Conservation (phyloP, 2,797 vertebrate genomes). For the Trematomus bernacchii region DNA sequence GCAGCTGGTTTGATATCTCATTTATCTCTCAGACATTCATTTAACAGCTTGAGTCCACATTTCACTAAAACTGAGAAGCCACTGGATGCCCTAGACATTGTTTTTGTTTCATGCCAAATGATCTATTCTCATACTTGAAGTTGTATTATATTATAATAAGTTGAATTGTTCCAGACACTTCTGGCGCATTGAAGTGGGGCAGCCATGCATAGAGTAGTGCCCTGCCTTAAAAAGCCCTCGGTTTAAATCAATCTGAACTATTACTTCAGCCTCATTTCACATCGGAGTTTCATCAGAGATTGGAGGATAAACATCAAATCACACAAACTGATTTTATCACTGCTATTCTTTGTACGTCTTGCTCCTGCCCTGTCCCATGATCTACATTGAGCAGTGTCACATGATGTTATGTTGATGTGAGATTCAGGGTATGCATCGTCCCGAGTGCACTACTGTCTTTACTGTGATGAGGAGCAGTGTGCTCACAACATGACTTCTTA, state of each 20-base stretch:
- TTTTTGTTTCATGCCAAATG: conserved; percentile 42
- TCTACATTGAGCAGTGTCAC: conserved; percentile 47
- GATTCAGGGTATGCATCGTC: conserved; percentile 44
- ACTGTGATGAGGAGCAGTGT: conserved; percentile 30
- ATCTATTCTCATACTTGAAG: conserved; percentile 31
- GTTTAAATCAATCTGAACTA: conserved; percentile 52
- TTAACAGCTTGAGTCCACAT: not conserved
- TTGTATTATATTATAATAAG: conserved; percentile 9
- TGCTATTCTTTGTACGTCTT: conserved; percentile 20
- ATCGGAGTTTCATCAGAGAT: conserved; percentile 43
- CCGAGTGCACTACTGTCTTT: conserved; percentile 31
- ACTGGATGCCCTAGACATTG: conserved; percentile 5
- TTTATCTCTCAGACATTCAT: conserved; percentile 7
- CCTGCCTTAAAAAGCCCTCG: conserved; percentile 42
- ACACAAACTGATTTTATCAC: not conserved
- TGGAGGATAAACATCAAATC: conserved; percentile 46
- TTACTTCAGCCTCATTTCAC: conserved; percentile 66
- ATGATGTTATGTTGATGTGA: conserved; percentile 49
- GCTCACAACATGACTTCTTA: conserved; percentile 13
- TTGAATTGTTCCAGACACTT: conserved; percentile 34
- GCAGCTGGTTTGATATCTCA: conserved; percentile 7
- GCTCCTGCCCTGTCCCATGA: conserved; percentile 38
- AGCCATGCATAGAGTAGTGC: conserved; percentile 20
- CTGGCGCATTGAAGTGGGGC: conserved; percentile 40
- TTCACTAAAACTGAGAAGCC: conserved; percentile 2